Evolutionary conservation across 2,797 vertebrate genomes (phyloP).

Genomic region (Enteromius unitaeniatus): DNA sequence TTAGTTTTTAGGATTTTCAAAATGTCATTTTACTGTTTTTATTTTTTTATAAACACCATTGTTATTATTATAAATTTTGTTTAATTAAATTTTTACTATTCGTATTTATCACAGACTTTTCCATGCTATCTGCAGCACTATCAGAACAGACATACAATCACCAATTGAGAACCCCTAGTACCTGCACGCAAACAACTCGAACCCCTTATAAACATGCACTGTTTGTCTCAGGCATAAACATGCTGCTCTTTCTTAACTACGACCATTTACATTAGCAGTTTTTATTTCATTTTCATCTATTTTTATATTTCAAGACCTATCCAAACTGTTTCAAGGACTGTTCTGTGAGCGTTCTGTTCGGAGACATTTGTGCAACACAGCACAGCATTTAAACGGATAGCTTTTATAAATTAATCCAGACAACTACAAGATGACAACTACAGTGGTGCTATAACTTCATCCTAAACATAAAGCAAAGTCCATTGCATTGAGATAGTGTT

Average conservation of each 20-base stretch:
- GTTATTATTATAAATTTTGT: background rate
- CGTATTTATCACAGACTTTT: conserved; percentile 53
- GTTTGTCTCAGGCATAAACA: background rate
- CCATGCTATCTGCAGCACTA: background rate
- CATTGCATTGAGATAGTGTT: background rate
- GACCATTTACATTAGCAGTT: background rate
- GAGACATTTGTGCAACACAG: background rate
- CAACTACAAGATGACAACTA: conserved; percentile 4
- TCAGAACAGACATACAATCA: background rate
- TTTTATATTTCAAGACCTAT: background rate
- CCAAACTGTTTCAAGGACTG: background rate
- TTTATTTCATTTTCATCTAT: too few relatives aligned
- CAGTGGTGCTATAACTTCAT: background rate
- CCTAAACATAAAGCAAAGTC: conserved; percentile 32
- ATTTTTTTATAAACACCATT: background rate
- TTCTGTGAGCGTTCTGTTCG: background rate
- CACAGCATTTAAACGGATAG: background rate
- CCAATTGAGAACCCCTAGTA: conserved; percentile 53
- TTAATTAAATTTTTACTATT: conserved; percentile 56
- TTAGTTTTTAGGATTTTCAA: background rate
- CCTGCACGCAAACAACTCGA: background rate
- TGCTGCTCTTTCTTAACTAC: conserved; percentile 10
- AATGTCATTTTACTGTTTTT: background rate
- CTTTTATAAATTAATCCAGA: background rate
- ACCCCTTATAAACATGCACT: background rate